A percentile compares a stretch with the other conserved stretches of the same genome.
phyloP scores from a whole-genome alignment of 2,113 vertebrate genomes.

The Bagarius yarrelli region DNA sequence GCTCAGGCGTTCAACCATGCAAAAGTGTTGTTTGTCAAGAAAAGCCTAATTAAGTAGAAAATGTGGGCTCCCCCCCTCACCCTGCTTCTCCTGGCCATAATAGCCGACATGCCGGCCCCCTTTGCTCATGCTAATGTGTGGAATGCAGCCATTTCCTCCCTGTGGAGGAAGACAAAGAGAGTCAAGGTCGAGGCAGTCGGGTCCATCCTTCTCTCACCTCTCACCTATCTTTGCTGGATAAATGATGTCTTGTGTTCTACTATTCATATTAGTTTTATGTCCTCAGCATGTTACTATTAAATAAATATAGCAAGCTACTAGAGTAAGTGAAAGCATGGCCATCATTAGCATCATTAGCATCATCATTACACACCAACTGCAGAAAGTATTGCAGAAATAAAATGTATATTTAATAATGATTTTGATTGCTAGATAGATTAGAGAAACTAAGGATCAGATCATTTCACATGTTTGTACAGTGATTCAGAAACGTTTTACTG shows the following conservation, averaged over 20 bases:
- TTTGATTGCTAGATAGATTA: not conserved
- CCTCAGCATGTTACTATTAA: not conserved
- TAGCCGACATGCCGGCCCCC: slow-evolving; percentile 61
- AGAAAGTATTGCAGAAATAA: not conserved
- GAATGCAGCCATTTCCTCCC: slow-evolving; percentile 78
- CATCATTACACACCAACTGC: not conserved
- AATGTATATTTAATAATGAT: not conserved
- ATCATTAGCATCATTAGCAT: not conserved
- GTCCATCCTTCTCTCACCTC: slow-evolving; percentile 24
- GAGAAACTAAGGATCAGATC: not conserved
- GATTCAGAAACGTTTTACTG: slow-evolving; percentile 6
- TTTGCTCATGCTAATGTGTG: slow-evolving; percentile 77
- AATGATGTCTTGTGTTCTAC: slow-evolving; percentile 29
- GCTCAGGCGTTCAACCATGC: slow-evolving; percentile 48
- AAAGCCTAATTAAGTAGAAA: slow-evolving; percentile 58
- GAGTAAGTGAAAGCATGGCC: not conserved
- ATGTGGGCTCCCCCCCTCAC: slow-evolving; percentile 34
- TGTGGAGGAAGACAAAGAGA: slow-evolving; percentile 71
- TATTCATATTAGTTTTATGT: slow-evolving; percentile 7
- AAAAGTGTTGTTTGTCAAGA: slow-evolving; percentile 55
- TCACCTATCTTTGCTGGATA: slow-evolving; percentile 10
- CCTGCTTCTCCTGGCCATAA: slow-evolving; percentile 52
- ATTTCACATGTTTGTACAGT: slow-evolving; percentile 9
- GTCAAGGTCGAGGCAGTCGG: slow-evolving; percentile 51
- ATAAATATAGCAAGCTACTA: not conserved